Evolutionary conservation across 1,140 invertebrate genomes (phyloP).

Genomic region (Aculops lycopersici): DNA sequence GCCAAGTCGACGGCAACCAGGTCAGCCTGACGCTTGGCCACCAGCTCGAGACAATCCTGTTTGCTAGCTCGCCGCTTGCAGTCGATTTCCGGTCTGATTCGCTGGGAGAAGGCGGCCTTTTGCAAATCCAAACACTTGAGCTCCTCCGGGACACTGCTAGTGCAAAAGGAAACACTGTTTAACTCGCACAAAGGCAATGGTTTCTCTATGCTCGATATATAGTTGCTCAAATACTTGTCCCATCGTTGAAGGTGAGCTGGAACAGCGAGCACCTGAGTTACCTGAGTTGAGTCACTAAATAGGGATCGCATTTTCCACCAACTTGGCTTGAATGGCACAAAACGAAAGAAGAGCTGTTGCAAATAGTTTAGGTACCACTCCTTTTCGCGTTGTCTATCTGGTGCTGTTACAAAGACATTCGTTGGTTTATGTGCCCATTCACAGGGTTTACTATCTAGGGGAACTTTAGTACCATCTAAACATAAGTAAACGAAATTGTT

Average conservation of each 20-base stretch:
- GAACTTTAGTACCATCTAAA: constrained; percentile 32
- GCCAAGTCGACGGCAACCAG: constrained; percentile 31
- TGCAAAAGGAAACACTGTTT: constrained; percentile 25
- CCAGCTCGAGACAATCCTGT: constrained; percentile 28
- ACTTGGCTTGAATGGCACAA: background rate
- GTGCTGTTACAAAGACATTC: constrained; percentile 9
- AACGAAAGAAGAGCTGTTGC: constrained; percentile 6
- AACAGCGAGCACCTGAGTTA: constrained; percentile 4
- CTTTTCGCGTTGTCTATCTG: constrained; percentile 2
- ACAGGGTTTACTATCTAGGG: constrained; percentile 4
- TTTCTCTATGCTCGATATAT: constrained; percentile 39
- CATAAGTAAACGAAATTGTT: constrained; percentile 31
- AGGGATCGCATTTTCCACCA: constrained; percentile 7
- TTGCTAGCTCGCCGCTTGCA: constrained; percentile 22
- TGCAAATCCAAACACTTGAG: constrained; percentile 30
- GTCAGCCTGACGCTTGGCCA: constrained; percentile 27
- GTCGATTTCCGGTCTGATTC: constrained; percentile 31
- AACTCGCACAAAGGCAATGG: constrained; percentile 22
- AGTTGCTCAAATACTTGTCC: constrained; percentile 20
- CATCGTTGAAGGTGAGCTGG: constrained; percentile 1
- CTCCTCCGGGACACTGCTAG: constrained; percentile 23
- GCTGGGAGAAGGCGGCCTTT: constrained; percentile 30
- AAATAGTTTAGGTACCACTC: constrained; percentile 3
- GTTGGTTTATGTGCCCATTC: constrained; percentile 9
- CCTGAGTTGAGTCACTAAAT: constrained; percentile 1